Base-by-base conservation (phyloP, 2,113 vertebrate species). In the Colistium nudipinnis region DNA sequence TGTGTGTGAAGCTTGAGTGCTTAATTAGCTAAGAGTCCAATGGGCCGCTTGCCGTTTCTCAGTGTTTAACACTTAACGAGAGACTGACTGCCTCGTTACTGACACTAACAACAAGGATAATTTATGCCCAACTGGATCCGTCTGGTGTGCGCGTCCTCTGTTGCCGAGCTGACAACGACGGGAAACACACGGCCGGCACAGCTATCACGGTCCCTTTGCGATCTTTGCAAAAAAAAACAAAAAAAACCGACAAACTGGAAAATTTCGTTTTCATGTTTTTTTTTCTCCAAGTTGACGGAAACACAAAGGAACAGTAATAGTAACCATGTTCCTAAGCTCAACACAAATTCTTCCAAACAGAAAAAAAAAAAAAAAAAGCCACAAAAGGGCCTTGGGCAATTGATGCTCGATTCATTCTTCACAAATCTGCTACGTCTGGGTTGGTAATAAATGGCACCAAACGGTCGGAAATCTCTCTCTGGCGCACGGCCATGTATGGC, bases 21-120 rank as follows among this genome's bases (percentile, higher is more conserved):
- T 87, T 90, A 88, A 91, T 91, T 90, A 89, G 85, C 78, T 52
- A 38, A 75, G 73, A 81, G 85, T 73, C 89, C 76, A 43, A 65
- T 41, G 81, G 84, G 73, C 81, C 85, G 82, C 75, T 85, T 64
- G 59, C 74, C 9, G 64, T 76, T 81, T 88, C 84, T 78, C 80
- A 62, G 83, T 74, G 72, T 82, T 89, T 88, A 88, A 83, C 78
- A 72, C 82, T 83, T 86, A 90, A 86, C 28, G 82, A 81, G 81
- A 67, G 66, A 83, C 66, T 66, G 80, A 82, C 70, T 75, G 70
- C 63, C 86, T 87, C 71, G 60, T 91, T 89, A 85, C 74, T 81
- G 82, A 88, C 73, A 78, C 84, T 81, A 86, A 86, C 80, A 77
- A 81, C 56, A 67, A 67, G 65, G 80, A 80, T 89, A 86, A 89